phyloP scores from a whole-genome alignment of 2,113 vertebrate species.

The Garra rufa region DNA sequence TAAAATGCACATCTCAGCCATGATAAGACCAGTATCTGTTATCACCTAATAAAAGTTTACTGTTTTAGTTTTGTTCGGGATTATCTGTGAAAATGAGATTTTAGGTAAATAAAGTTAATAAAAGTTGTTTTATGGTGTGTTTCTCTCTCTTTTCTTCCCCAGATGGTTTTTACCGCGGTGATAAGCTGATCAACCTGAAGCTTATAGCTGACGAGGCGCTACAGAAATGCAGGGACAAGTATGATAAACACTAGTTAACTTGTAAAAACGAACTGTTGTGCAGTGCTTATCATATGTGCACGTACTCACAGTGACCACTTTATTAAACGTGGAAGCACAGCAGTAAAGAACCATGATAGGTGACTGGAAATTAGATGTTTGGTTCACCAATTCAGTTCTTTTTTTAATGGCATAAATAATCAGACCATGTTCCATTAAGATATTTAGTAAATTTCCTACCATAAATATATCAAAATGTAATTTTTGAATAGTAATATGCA shows the following conservation, averaged over 20 bases:
- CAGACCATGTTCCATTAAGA: too few species aligned
- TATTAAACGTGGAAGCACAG: neutral
- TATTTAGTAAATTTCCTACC: too few species aligned
- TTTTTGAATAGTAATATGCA: too few species aligned
- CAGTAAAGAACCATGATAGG: neutral
- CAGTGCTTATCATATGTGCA: neutral
- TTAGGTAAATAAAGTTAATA: neutral
- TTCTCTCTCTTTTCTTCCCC: conserved; percentile 34
- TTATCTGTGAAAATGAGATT: neutral
- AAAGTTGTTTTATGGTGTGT: neutral
- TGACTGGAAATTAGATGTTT: neutral
- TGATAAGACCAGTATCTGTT: neutral
- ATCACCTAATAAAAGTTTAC: neutral
- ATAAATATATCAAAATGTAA: too few species aligned
- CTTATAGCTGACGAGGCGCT: conserved; percentile 90
- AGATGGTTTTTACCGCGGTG: conserved; percentile 97
- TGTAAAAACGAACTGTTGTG: neutral
- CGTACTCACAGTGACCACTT: neutral
- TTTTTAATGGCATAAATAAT: too few species aligned
- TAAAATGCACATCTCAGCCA: neutral
- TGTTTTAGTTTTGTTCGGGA: neutral
- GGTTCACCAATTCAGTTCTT: too few species aligned
- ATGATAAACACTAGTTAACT: conserved; percentile 65
- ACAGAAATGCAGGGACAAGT: conserved; percentile 90
- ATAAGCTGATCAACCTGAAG: conserved; percentile 95